Base-by-base conservation (phyloP, 2,888 invertebrate species). In the Amblyjoppa fuscipennis region DNA sequence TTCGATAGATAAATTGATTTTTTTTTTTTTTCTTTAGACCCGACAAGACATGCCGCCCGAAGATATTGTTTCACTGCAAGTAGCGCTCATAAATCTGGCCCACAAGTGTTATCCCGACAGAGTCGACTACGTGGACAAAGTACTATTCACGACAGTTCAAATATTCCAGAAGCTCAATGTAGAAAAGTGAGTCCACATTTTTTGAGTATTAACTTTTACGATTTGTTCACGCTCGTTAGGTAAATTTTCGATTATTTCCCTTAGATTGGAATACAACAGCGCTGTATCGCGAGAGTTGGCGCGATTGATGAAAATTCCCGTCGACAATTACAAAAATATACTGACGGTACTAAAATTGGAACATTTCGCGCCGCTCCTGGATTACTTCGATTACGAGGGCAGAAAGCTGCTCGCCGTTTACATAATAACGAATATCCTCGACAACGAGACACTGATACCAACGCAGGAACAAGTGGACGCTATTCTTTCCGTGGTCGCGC, bases 61-160 rank as follows among this genome's bases (percentile, higher is more conserved):
- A 94, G 99, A 99, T 94, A 98, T 99, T 93, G 97, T 99, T 25
- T 97, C 99, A 7, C 95, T 99, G 79, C 99, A 99, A 95, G 98
- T 99, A 78, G 98, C 99, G 6, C 95, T 99, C 66, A 96, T 99
- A 79, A 98, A 98, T 94, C 95, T 99, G 87, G 99, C 99, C 0
- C 97, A 99, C 91, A 98, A 99, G 92, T 99, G 99, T 93, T 99
- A 99, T 95, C 98, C 99, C 0, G 98, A 98, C 92, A 96, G 98
- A 91, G 97, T 98, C 20, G 98, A 98, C 94, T 99, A 99, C 92
- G 99, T 99, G 2, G 99, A 99, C 94, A 97, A 98, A 92, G 99
- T 99, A 25, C 95, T 99, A 88, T 96, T 97, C 74, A 98, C 98
- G 68, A 99, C 99, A 0, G 97, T 97, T 86, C 97, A 97, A 93